Base-by-base conservation (phyloP, 2,113 vertebrate species). In the Zeus faber region DNA sequence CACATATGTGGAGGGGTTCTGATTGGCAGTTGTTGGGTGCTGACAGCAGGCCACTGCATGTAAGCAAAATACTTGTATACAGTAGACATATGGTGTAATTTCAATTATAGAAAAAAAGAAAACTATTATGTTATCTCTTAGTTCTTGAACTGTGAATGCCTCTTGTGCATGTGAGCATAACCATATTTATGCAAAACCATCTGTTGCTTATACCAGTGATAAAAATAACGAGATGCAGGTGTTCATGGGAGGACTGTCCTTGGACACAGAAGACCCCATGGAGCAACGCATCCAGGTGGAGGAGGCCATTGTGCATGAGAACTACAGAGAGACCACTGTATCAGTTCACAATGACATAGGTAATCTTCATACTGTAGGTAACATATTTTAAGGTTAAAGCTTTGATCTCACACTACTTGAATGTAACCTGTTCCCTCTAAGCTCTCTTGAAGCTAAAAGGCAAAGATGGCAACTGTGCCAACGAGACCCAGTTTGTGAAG, bases 1-100 rank as follows among this genome's bases (percentile, higher is more conserved):
- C 93, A 96, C 52, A 67, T 74, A 4, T 99, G 97, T 69, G 96
- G 95, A 70, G 95, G 94, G 6, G 74, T 89, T 1, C 87, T 99
- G 20, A 94, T 98, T 2, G 70, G 85, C 5, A 82, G 92, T 10
- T 99, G 97, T 72, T 98, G 95, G 97, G 90, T 96, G 51, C 85
- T 98, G 57, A 97, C 97, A 17, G 96, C 97, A 2, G 95, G 76
- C 49, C 96, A 99, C 75, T 99, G 96, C 68, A 70, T 93, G 94
- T 96, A 89, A 85, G 94, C 72, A 41, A 33, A 26, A 25, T 13
- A 4, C 20, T 16, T 29, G 27, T 29, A 29, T 9, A 29, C 27
- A 5, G 27, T 29, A 29, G 4, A 29, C 27, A 29, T 9, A 29
- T 29, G 9, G 9, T 4, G 9, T 29, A 35, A 9, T 11, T 35